Conservation (phyloP, 2,888 invertebrate genomes). For the Nomada lathburiana region DNA sequence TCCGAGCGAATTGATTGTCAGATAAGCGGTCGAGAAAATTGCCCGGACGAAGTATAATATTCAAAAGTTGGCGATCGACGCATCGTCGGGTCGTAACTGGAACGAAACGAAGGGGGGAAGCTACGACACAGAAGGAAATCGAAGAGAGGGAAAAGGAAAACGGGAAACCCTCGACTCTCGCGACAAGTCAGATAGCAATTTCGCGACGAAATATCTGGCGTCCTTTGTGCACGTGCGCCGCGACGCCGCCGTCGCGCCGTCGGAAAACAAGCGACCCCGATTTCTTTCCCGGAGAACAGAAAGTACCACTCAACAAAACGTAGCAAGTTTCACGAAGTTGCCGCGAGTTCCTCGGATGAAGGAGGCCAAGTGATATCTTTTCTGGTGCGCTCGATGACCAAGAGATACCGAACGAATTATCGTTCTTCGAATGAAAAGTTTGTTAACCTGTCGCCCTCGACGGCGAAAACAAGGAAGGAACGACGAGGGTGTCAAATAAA, state of each 20-base stretch:
- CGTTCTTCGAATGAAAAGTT: slow-evolving; percentile 22
- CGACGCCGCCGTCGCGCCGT: slow-evolving; percentile 6
- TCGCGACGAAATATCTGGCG: slow-evolving; percentile 12
- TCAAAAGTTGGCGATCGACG: background rate
- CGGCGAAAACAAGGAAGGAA: background rate
- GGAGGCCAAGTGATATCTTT: slow-evolving; percentile 13
- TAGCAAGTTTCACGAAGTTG: slow-evolving; percentile 35
- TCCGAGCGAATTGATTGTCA: background rate
- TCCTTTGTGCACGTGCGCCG: slow-evolving; percentile 20
- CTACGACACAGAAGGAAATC: background rate
- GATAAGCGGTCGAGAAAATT: background rate
- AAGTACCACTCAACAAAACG: slow-evolving; percentile 42
- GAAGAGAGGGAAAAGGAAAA: background rate
- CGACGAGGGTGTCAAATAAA: background rate
- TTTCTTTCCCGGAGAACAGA: slow-evolving; percentile 31
- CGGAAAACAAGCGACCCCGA: slow-evolving; percentile 36
- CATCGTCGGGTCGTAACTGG: background rate
- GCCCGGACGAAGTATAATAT: background rate
- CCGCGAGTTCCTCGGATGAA: slow-evolving; percentile 1
- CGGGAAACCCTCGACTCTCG: background rate
- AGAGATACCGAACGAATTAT: slow-evolving; percentile 25
- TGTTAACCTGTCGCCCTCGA: background rate
- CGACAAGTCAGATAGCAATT: slow-evolving; percentile 33
- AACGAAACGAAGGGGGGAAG: background rate
- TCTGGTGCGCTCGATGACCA: background rate